Evolutionary conservation across 2,113 vertebrate genomes (phyloP).

Genomic region (Megaleporinus macrocephalus): DNA sequence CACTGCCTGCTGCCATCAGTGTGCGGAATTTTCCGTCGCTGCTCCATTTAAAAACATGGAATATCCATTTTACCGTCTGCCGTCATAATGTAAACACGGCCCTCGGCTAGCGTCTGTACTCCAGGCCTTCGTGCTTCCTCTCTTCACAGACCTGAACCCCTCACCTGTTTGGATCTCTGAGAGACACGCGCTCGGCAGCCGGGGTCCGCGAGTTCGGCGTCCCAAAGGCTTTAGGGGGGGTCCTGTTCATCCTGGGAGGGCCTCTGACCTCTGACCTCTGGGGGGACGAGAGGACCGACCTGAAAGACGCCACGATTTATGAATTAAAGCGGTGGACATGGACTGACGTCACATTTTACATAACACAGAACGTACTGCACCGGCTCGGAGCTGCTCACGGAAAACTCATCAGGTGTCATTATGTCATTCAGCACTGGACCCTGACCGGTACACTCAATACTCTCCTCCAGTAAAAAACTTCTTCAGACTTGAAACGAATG

Average conservation of each 20-base stretch:
- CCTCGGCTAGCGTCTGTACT: neutral
- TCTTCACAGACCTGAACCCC: neutral
- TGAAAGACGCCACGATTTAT: neutral
- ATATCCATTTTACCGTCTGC: too few relatives aligned
- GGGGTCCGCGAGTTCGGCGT: neutral
- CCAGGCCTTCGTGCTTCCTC: neutral
- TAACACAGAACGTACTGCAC: neutral
- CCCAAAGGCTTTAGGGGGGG: neutral
- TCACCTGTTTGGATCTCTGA: conserved; percentile 24
- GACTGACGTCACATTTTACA: neutral
- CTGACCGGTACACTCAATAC: neutral
- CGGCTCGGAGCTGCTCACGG: neutral
- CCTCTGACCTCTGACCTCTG: conserved; percentile 5
- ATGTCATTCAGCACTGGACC: neutral
- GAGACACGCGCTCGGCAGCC: neutral
- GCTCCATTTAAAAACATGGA: too few relatives aligned
- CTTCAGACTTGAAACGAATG: neutral
- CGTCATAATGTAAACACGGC: too few relatives aligned
- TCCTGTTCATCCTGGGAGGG: neutral
- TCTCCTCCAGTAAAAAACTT: neutral
- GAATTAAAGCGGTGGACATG: neutral
- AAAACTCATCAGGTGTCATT: neutral
- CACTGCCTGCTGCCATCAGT: too few relatives aligned
- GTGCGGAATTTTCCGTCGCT: too few relatives aligned
- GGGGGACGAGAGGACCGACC: neutral